These are phyloP conservation scores for Brachionus asplanchnoidis DNA, from an alignment of 1,140 invertebrate genomes.

Conservation along the genomic window DNA sequence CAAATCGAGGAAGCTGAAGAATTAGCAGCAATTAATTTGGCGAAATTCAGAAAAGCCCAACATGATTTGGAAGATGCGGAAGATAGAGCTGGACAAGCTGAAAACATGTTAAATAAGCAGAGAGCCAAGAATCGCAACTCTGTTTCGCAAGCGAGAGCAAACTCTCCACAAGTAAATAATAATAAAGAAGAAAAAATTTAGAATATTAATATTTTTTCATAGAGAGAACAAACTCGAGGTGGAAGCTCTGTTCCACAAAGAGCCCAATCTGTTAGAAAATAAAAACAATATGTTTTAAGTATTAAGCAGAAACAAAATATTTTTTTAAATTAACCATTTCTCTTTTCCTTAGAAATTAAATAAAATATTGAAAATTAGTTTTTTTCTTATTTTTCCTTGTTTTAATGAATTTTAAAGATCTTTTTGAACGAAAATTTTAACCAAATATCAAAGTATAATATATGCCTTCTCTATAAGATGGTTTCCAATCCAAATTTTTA, in stretches of 20 bases:
- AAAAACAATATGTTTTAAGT: not conserved
- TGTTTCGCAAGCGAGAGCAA: not conserved
- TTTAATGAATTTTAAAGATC: too few species aligned
- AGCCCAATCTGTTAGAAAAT: not conserved
- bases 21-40: slow-evolving; percentile 93
- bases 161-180: not conserved
- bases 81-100: slow-evolving; percentile 91
- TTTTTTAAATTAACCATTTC: not conserved
- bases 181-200: not conserved
- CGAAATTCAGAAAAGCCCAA: slow-evolving; percentile 93
- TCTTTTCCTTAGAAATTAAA: not conserved
- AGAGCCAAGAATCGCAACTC: slow-evolving; percentile 88
- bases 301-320: not conserved
- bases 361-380: not conserved
- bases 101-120: slow-evolving; percentile 94
- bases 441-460: too few species aligned
- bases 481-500: too few species aligned
- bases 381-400: too few species aligned
- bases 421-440: too few species aligned
- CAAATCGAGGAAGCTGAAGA: slow-evolving; percentile 98
- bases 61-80: slow-evolving; percentile 74
- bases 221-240: not conserved
- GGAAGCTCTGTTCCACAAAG: not conserved
- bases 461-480: too few species aligned
- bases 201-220: not conserved